Conservation (phyloP, 2,888 invertebrate species). For the Octonoba sinensis region DNA sequence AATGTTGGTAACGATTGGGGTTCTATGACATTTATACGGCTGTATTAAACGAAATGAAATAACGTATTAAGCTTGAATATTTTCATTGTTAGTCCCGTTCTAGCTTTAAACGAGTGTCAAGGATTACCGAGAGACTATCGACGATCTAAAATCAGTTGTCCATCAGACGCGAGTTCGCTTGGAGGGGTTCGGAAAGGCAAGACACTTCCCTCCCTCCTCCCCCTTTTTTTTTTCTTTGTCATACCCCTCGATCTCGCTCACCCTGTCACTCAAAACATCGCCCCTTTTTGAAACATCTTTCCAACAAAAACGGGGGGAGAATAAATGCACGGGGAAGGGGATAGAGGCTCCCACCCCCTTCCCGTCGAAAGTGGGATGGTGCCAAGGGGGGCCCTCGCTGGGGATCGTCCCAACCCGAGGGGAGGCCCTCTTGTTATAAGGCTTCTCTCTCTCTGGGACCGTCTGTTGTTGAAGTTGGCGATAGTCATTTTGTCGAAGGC, state of each 20-base stretch:
- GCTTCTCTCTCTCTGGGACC: constrained; percentile 23
- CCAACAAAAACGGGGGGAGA: constrained; percentile 43
- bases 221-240: constrained; percentile 2
- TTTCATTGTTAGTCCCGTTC: too few relatives aligned
- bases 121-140: too few relatives aligned
- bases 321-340: not conserved
- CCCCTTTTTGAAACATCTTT: constrained; percentile 58
- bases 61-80: too few relatives aligned
- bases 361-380: constrained; percentile 44
- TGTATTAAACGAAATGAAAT: too few relatives aligned
- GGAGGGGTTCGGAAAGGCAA: not conserved
- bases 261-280: constrained; percentile 58
- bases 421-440: constrained; percentile 19
- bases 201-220: not conserved
- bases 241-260: constrained; percentile 6
- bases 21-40: too few relatives aligned
- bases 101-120: too few relatives aligned
- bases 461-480: constrained; percentile 41
- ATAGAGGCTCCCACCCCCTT: not conserved
- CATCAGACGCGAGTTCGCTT: constrained; percentile 3
- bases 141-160: not conserved
- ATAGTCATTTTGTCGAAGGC: constrained; percentile 54
- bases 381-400: constrained; percentile 41
- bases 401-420: constrained; percentile 34
- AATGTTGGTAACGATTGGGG: too few relatives aligned